Evolutionary conservation across 2,113 vertebrate species (phyloP).

Genomic region (Rhagologus leucostigma): DNA sequence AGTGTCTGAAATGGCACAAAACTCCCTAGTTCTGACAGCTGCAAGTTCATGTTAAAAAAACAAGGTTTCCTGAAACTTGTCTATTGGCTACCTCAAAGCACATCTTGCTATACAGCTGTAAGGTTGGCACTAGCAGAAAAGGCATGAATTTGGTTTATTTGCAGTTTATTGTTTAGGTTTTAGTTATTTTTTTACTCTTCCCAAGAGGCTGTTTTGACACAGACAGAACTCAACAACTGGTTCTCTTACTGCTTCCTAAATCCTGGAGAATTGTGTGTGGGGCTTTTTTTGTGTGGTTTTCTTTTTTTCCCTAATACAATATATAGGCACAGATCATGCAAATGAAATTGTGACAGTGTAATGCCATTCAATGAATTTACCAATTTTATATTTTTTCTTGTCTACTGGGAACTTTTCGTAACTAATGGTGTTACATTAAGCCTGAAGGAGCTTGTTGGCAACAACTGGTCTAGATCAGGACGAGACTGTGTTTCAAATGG

Average conservation of each 20-base stretch:
- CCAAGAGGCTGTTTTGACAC: background rate
- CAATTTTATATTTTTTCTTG: background rate
- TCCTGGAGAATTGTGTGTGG: background rate
- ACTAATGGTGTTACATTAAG: background rate
- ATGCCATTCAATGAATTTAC: background rate
- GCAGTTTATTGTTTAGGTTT: background rate
- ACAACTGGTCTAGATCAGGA: background rate
- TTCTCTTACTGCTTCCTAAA: background rate
- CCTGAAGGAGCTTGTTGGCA: background rate
- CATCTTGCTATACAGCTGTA: background rate
- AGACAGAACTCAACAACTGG: background rate
- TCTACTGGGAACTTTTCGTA: background rate
- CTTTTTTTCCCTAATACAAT: background rate
- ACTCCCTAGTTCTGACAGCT: background rate
- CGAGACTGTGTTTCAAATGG: background rate
- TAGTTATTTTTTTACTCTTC: background rate
- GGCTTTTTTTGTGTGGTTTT: rapidly evolving
- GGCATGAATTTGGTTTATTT: background rate
- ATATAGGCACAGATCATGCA: background rate
- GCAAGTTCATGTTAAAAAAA: background rate
- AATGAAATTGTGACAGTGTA: background rate
- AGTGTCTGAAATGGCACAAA: background rate
- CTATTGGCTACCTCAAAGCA: background rate
- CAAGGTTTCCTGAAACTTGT: background rate
- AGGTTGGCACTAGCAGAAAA: background rate